Conservation (phyloP, 1,140 invertebrate species). For the Mercenaria mercenaria region DNA sequence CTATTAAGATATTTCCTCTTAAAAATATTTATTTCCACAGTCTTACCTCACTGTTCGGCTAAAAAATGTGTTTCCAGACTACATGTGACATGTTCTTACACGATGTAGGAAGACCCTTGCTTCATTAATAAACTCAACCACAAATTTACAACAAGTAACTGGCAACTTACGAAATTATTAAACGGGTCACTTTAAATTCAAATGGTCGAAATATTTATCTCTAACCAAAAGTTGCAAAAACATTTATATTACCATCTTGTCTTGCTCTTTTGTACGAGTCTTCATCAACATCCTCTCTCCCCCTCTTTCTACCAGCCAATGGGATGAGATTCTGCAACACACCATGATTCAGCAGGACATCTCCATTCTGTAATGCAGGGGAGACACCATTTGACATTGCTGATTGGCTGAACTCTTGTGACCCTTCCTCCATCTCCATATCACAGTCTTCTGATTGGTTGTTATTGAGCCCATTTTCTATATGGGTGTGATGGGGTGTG, state of each 20-base stretch:
- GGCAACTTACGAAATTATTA: too few species aligned
- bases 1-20: too few species aligned
- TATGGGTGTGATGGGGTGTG: background rate
- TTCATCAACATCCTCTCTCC: conserved; percentile 73
- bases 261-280: conserved; percentile 73
- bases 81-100: too few species aligned
- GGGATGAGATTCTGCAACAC: conserved; percentile 62
- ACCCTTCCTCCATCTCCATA: conserved; percentile 68
- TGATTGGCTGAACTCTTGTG: background rate
- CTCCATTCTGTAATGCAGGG: conserved; percentile 6
- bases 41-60: too few species aligned
- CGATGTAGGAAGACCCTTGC: too few species aligned
- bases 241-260: conserved; percentile 67
- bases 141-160: too few species aligned
- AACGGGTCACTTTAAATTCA: too few species aligned
- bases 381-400: background rate
- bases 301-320: conserved; percentile 73
- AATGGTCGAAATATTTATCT: too few species aligned
- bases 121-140: too few species aligned
- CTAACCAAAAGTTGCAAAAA: too few species aligned
- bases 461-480: conserved; percentile 31
- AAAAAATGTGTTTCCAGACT: too few species aligned
- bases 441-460: conserved; percentile 56
- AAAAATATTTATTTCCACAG: too few species aligned
- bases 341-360: conserved; percentile 59